Evolutionary conservation across 1,140 invertebrate species (phyloP).

Genomic region (Bombus pyrosoma): DNA sequence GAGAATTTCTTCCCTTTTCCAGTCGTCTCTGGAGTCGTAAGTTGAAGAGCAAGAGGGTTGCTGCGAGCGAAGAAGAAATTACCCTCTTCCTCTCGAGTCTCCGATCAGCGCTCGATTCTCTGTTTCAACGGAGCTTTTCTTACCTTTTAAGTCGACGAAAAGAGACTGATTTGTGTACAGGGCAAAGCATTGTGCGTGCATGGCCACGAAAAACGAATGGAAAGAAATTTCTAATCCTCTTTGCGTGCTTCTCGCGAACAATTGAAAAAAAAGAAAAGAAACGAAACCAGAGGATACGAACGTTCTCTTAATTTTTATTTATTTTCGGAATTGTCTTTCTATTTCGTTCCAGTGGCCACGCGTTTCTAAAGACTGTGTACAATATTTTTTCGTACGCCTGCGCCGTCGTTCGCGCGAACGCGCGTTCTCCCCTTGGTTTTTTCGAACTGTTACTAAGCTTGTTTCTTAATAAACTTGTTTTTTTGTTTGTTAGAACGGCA

Average conservation of each 20-base stretch:
- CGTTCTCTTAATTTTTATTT: background rate
- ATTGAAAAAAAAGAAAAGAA: no score
- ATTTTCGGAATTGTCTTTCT: background rate
- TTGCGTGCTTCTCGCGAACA: background rate
- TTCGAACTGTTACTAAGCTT: conserved; percentile 80
- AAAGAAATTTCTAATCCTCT: background rate
- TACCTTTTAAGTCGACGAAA: conserved; percentile 45
- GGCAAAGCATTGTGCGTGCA: conserved; percentile 77
- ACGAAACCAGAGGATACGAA: background rate
- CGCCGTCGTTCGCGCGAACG: conserved; percentile 75
- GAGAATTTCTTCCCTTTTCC: conserved; percentile 18
- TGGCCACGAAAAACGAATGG: conserved; percentile 52
- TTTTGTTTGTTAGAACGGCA: conserved; percentile 92
- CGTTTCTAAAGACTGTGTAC: conserved; percentile 61
- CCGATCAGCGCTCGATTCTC: conserved; percentile 42
- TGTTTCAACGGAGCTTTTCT: conserved; percentile 52
- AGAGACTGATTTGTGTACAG: conserved; percentile 57
- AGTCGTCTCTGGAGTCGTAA: background rate
- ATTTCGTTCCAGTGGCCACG: conserved; percentile 39
- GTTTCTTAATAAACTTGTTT: conserved; percentile 83
- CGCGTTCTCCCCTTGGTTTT: conserved; percentile 76
- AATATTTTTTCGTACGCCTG: conserved; percentile 54
- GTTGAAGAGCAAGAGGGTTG: background rate
- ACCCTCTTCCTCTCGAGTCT: conserved; percentile 35
- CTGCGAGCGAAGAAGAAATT: background rate